phyloP scores from a whole-genome alignment of 2,888 invertebrate species.

The Lasioglossum villosulum region DNA sequence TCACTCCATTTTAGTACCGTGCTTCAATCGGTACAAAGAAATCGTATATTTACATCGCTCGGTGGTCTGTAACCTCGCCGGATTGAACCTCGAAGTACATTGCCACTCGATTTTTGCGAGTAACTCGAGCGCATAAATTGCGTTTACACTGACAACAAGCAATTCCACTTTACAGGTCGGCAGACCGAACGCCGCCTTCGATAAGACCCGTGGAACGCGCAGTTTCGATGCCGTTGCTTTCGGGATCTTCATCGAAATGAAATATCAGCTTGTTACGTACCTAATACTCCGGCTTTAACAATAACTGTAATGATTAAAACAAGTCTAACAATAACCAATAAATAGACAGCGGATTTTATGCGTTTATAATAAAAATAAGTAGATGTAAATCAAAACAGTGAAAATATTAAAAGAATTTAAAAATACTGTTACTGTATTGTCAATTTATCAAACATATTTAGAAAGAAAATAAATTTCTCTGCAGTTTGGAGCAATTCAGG shows the following conservation, averaged over 20 bases:
- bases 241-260: neutral
- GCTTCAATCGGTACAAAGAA: neutral
- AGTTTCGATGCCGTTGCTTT: neutral
- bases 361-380: too few relatives aligned
- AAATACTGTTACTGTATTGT: too few relatives aligned
- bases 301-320: neutral
- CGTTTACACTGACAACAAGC: conserved; percentile 55
- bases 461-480: too few relatives aligned
- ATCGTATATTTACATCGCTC: neutral
- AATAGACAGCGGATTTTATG: too few relatives aligned
- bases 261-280: neutral
- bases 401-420: too few relatives aligned
- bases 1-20: neutral
- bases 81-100: conserved; percentile 15
- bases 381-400: too few relatives aligned
- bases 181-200: conserved; percentile 31
- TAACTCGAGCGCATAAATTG: conserved; percentile 34
- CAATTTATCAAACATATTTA: too few relatives aligned
- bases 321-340: too few relatives aligned
- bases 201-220: conserved; percentile 23
- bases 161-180: conserved; percentile 46
- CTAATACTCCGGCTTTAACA: neutral
- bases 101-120: conserved; percentile 34
- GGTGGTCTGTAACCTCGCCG: conserved; percentile 1
- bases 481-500: too few relatives aligned